Evolutionary conservation across 2,113 vertebrate genomes (phyloP).

Genomic region (Terrapene triunguis): DNA sequence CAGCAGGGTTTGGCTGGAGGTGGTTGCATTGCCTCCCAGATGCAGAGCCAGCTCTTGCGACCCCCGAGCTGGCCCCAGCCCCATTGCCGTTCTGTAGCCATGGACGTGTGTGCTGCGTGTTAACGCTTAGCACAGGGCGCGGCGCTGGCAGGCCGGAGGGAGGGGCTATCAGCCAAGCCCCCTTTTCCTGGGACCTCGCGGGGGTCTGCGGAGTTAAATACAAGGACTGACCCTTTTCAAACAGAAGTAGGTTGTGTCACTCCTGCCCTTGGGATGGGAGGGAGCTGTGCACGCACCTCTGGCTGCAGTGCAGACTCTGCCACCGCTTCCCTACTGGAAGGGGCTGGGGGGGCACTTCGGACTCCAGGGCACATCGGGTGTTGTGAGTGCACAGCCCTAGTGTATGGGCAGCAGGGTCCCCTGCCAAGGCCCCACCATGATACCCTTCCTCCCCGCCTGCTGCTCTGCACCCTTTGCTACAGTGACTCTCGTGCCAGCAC

Average conservation of each 20-base stretch:
- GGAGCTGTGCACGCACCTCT: fast-evolving
- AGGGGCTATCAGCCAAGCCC: neutral
- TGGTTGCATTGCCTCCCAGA: fast-evolving
- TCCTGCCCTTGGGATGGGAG: neutral
- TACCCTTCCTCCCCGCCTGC: neutral
- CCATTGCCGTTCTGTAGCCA: fast-evolving
- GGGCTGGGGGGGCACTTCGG: neutral
- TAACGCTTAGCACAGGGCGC: no score
- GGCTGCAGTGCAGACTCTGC: neutral
- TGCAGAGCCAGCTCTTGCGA: neutral
- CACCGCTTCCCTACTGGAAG: neutral
- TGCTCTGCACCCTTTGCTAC: neutral
- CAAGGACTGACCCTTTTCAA: slow-evolving; percentile 31
- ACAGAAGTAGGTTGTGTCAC: slow-evolving; percentile 56
- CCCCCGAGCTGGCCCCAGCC: fast-evolving
- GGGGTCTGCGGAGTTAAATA: slow-evolving; percentile 22
- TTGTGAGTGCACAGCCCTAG: neutral
- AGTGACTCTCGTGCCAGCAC: no score
- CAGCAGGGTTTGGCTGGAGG: neutral
- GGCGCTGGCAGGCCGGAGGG: neutral
- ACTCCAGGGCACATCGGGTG: neutral
- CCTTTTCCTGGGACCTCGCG: neutral
- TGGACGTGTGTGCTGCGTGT: fast-evolving
- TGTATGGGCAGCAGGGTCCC: neutral
- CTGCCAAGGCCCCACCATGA: neutral